These are phyloP conservation scores for Pocillopora damicornis DNA, from an alignment of 64 coral and sea anemone genomes.

Conservation along the genomic window DNA sequence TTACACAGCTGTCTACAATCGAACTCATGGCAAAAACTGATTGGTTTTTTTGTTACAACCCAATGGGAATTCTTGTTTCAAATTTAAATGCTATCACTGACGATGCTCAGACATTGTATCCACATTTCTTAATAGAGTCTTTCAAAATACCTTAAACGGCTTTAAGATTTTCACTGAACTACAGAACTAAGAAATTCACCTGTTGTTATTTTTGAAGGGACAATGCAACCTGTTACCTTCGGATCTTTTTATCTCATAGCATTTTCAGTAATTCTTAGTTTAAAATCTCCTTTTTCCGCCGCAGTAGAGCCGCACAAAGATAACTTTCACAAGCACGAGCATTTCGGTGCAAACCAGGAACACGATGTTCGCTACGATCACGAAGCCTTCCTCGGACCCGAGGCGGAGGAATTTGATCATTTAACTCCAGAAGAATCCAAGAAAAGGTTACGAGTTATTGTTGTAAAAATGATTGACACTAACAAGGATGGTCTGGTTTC, in stretches of 20 bases:
- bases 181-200: neutral
- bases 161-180: neutral
- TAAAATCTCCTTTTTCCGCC: conserved; percentile 9
- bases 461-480: conserved; percentile 68
- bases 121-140: neutral
- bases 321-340: conserved; percentile 85
- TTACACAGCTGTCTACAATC: conserved; percentile 27
- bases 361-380: conserved; percentile 87
- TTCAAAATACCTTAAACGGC: neutral
- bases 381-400: conserved; percentile 90
- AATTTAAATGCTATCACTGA: neutral
- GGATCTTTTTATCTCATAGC: neutral
- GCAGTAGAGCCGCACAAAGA: conserved; percentile 70
- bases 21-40: conserved; percentile 25
- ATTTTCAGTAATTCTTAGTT: neutral
- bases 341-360: conserved; percentile 54
- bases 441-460: conserved; percentile 69
- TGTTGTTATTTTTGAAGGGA: neutral
- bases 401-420: conserved; percentile 85
- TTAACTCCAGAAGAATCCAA: conserved; percentile 86
- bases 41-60: conserved; percentile 21
- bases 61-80: conserved; percentile 7
- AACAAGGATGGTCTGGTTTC: conserved; percentile 80
- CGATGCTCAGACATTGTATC: neutral
- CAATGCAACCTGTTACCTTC: conserved; percentile 15